Evolutionary conservation across 92 coral and sea anemone genomes (phyloP), one percentile per base, ranked within the genome.

Genomic region (Pocillopora meandrina): DNA sequence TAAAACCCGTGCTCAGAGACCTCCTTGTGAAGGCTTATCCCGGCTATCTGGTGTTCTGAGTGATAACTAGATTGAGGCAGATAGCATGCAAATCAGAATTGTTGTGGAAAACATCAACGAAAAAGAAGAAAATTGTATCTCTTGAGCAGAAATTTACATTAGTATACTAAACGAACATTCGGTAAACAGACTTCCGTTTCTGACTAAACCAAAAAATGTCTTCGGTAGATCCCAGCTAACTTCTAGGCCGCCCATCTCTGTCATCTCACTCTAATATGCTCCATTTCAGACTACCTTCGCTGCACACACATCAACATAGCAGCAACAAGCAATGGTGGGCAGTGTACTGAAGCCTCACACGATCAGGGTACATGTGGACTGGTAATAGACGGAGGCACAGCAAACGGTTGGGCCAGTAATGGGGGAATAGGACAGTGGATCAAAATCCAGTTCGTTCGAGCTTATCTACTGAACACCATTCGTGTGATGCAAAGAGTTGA

Each of bases 301-400:
- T 91, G 95, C 56, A 73, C 93, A 6, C 85, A 81, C 71, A 11
- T 78, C 1, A 93, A 93, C 84, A 93, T 87, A 3, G 98, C 98
- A 14, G 85, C 80, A 13, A 1, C 85, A 16, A 9, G 60, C 2
- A 55, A 36, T 71, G 98, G 98, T 0, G 98, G 92, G 0, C 78
- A 58, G 11, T 93, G 98, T 36, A 68, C 74, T 0, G 82, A 2
- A 0, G 90, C 98, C 61, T 78, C 86, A 9, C 4, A 61, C 33
- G 2, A 58, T n/a, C 47, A 16, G 21, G 77, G 12, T 1, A 12
- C 2, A 19, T 93, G 97, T 65, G 36, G 71, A 5, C 65, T 35
- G 2, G 90, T 79, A 10, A 74, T 91, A 26, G 95, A 93, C 78
- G 82, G 64, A 12, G 77, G 20, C 56, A n/a, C 18, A 0, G 78